Percentiles rank a stretch among this genome's conserved stretches.
Evolutionary conservation across 1,140 invertebrate genomes (phyloP).

Genomic region (Cataglyphis hispanica): DNA sequence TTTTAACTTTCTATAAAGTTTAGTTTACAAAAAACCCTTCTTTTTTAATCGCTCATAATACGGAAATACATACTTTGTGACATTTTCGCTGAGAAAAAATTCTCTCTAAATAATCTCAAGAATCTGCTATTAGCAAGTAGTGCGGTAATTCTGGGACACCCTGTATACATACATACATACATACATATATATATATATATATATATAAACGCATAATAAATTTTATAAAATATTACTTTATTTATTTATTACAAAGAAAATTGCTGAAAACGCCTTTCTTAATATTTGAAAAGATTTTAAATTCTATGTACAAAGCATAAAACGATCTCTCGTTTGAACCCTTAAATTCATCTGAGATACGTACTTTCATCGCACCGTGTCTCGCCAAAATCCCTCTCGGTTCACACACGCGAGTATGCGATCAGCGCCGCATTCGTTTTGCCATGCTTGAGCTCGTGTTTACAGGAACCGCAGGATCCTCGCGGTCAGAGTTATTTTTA

Average conservation of each 20-base stretch:
- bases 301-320: neutral
- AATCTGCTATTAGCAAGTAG: too few relatives aligned
- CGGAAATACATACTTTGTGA: too few relatives aligned
- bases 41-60: too few relatives aligned
- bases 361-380: constrained; percentile 16
- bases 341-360: constrained; percentile 10
- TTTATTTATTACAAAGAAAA: neutral
- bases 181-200: too few relatives aligned
- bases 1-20: too few relatives aligned
- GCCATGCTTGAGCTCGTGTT: constrained; percentile 67
- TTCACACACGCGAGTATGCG: constrained; percentile 32
- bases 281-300: neutral
- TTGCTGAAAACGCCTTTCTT: too few relatives aligned
- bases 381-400: constrained; percentile 24
- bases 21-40: too few relatives aligned
- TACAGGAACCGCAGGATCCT: constrained; percentile 76
- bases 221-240: neutral
- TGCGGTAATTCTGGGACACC: too few relatives aligned
- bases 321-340: neutral
- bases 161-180: too few relatives aligned
- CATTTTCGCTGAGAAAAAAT: too few relatives aligned
- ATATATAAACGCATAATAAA: too few relatives aligned
- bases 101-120: too few relatives aligned
- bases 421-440: constrained; percentile 66
- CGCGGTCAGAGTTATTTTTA: constrained; percentile 74